phyloP scores from a whole-genome alignment of 1,140 invertebrate genomes.

The Belonocnema kinseyi region DNA sequence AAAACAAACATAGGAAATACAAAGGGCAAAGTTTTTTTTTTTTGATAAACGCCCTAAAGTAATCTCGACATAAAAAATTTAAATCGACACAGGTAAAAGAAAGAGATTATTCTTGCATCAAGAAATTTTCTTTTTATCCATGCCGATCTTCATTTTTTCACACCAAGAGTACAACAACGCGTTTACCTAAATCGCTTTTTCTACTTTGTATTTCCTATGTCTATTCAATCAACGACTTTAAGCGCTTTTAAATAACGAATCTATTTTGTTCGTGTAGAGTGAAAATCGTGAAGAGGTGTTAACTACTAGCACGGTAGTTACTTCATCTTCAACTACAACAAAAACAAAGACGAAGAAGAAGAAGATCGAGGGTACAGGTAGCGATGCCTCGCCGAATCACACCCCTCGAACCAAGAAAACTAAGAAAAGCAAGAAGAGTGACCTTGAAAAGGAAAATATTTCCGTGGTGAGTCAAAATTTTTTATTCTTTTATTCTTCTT shows the following conservation, averaged over 20 bases:
- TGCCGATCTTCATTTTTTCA: too few species aligned
- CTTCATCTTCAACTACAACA: slow-evolving; percentile 51
- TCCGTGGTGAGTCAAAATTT: slow-evolving; percentile 77
- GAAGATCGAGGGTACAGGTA: slow-evolving; percentile 70
- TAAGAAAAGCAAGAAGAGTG: slow-evolving; percentile 79
- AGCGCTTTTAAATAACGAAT: neutral
- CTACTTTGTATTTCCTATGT: too few species aligned
- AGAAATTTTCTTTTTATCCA: too few species aligned
- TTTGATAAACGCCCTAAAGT: too few species aligned
- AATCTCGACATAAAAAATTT: too few species aligned
- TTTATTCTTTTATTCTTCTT: slow-evolving; percentile 30
- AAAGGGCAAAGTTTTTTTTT: too few species aligned
- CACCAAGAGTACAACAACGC: too few species aligned
- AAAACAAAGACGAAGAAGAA: slow-evolving; percentile 71
- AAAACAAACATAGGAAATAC: too few species aligned
- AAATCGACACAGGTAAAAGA: too few species aligned
- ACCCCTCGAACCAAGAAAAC: slow-evolving; percentile 77
- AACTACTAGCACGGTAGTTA: slow-evolving; percentile 59
- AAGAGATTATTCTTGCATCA: too few species aligned
- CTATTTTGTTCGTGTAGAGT: slow-evolving; percentile 54
- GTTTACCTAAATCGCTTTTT: too few species aligned
- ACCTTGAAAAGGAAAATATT: slow-evolving; percentile 79
- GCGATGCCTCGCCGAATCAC: slow-evolving; percentile 71
- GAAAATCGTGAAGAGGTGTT: slow-evolving; percentile 72
- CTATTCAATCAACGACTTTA: neutral